Conservation (phyloP, 2,113 vertebrate species). For the Philantomba maxwellii region DNA sequence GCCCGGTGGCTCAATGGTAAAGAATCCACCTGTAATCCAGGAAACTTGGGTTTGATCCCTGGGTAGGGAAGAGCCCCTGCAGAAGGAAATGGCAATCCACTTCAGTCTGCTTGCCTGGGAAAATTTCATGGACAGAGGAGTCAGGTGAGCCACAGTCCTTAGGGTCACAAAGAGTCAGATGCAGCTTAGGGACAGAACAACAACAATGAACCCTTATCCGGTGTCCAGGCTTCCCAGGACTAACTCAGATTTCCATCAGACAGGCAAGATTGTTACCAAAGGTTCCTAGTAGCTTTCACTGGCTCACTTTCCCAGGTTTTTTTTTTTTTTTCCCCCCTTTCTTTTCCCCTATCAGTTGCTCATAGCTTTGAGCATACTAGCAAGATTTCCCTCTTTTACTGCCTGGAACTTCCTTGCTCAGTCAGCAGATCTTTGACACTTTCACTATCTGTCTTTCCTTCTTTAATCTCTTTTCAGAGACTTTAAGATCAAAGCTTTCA, state of each 20-base stretch:
- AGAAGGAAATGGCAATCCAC: not conserved
- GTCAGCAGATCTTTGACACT: not conserved
- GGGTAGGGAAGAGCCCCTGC: not conserved
- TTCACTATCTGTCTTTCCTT: not conserved
- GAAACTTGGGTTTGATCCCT: not conserved
- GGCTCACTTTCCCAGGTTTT: not conserved
- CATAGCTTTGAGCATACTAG: not conserved
- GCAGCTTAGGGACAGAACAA: not conserved
- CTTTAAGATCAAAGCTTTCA: not conserved
- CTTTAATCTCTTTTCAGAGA: not conserved
- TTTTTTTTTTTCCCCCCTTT: not conserved
- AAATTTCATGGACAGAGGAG: not conserved
- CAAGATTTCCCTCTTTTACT: not conserved
- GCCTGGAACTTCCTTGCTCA: not conserved
- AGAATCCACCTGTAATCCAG: not conserved
- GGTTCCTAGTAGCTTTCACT: not conserved
- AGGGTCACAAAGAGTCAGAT: not conserved
- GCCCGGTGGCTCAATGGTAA: not conserved
- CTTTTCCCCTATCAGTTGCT: not conserved
- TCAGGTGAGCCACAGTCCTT: not conserved
- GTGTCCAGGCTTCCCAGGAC: not conserved
- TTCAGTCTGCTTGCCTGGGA: not conserved
- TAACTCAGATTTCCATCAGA: not conserved
- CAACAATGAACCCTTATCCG: not conserved
- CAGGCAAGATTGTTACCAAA: not conserved